Percentiles rank a stretch among this genome's conserved stretches.
These are phyloP conservation scores for Phortica magna DNA, from an alignment of 2,888 invertebrate genomes.

Conservation along the genomic window DNA sequence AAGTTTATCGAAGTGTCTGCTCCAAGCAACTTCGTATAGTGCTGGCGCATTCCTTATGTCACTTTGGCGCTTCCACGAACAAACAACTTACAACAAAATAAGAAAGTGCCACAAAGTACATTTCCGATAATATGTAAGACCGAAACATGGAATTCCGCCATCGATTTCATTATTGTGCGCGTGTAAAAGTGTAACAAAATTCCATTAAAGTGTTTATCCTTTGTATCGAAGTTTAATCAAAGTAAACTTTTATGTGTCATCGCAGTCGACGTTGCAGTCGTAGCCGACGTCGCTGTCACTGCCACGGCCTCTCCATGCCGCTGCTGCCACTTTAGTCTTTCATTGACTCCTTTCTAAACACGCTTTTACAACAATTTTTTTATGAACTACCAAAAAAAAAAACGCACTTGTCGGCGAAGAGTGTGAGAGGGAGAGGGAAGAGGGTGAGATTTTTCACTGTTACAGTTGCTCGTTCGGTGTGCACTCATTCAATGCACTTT, in stretches of 20 bases:
- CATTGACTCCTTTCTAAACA: constrained; percentile 12
- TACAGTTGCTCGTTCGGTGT: constrained; percentile 13
- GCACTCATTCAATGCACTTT: constrained; percentile 4
- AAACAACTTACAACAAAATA: constrained; percentile 43
- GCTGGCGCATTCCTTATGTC: no score
- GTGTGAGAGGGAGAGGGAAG: no score
- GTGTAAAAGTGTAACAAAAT: background rate
- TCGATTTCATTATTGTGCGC: background rate
- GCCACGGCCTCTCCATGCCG: background rate
- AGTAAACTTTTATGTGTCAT: constrained; percentile 70
- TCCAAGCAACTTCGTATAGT: no score
- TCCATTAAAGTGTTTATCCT: constrained; percentile 50
- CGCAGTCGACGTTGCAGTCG: constrained; percentile 38
- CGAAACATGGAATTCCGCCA: background rate
- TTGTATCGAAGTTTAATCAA: constrained; percentile 69
- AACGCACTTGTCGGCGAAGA: constrained; percentile 55
- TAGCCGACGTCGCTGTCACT: no score
- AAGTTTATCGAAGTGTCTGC: no score
- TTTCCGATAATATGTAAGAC: constrained; percentile 27
- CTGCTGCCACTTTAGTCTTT: background rate
- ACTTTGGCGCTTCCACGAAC: constrained; percentile 47
- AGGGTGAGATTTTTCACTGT: no score
- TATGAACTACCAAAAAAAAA: constrained; percentile 27
- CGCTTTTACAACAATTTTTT: constrained; percentile 54
- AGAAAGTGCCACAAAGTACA: constrained; percentile 5